Evolutionary conservation across 2,888 invertebrate species (phyloP), one percentile per base, ranked within the genome.

Genomic region (Drosophila multiciliata): DNA sequence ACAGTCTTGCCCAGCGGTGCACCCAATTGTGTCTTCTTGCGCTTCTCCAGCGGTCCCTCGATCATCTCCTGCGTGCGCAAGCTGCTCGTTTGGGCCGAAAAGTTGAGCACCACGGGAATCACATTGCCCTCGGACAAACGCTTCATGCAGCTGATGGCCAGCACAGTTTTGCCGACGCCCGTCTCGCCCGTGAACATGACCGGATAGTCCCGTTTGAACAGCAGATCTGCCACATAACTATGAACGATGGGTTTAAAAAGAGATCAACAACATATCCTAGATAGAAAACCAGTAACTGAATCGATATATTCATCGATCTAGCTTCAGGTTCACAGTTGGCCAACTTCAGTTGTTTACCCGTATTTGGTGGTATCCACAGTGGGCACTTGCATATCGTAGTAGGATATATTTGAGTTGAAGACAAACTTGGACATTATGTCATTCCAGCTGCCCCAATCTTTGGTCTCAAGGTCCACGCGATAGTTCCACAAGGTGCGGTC

Each of bases 81-180:
- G 84, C 97, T 98, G 92, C 96, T 97, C 0, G 98, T 98, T 94
- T 98, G 98, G 0, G 98, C 98, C 0, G 98, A 98, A 93, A 98
- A 98, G 91, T 97, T 98, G 68, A 98, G 94, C 75, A 96, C 95
- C 1, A 96, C 95, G 0, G 98, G 96, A 32, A 97, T 95, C 89
- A 95, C 96, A 50, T 93, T 92, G 0, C 95, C 95, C 1, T 94
- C 94, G 0, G 93, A 88, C 8, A 98, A 94, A 52, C 94, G 94
- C 63, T 95, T 95, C 52, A 98, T 93, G 1, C 96, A 95, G 58
- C 95, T 95, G 87, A 96, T 95, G 0, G 97, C 97, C 64, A 98
- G 95, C 5, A 97, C 96, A 1, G 98, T 97, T 94, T 98, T 98
- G 20, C 98, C 98, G 42, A 98, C 97, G 71, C 98, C 97, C 57